These are phyloP conservation scores for Philereme vetulata DNA, from an alignment of 2,888 invertebrate genomes.

Conservation along the genomic window DNA sequence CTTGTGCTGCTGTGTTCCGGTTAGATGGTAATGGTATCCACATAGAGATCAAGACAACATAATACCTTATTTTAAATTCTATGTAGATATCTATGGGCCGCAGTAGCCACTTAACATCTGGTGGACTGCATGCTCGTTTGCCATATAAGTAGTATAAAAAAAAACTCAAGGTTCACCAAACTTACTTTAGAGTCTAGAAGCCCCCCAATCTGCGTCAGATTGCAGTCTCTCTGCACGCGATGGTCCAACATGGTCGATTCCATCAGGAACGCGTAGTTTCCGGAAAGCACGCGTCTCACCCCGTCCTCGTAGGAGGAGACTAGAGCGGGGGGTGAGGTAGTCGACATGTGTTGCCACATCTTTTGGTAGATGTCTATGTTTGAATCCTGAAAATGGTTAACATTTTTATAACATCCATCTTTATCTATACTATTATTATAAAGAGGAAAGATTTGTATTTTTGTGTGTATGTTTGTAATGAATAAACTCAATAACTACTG, in stretches of 20 bases:
- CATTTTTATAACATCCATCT: background rate
- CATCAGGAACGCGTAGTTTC: conserved; percentile 98
- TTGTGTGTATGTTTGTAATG: too few relatives aligned
- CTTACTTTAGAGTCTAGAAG: conserved; percentile 75
- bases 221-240: conserved; percentile 96
- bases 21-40: too few relatives aligned
- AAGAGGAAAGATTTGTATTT: too few relatives aligned
- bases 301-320: conserved; percentile 96
- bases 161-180: background rate
- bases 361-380: conserved; percentile 95
- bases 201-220: conserved; percentile 98
- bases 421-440: too few relatives aligned
- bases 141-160: too few relatives aligned
- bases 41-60: too few relatives aligned
- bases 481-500: too few relatives aligned
- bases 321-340: conserved; percentile 89
- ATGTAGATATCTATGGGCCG: too few relatives aligned
- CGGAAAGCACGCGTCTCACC: conserved; percentile 91
- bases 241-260: conserved; percentile 99
- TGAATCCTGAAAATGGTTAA: conserved; percentile 85
- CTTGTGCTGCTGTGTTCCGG: too few relatives aligned
- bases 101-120: too few relatives aligned
- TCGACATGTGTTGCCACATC: conserved; percentile 98
- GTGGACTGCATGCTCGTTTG: too few relatives aligned
- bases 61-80: too few relatives aligned